Evolutionary conservation across 2,797 vertebrate species (phyloP).

Genomic region (Rachycentron canadum): DNA sequence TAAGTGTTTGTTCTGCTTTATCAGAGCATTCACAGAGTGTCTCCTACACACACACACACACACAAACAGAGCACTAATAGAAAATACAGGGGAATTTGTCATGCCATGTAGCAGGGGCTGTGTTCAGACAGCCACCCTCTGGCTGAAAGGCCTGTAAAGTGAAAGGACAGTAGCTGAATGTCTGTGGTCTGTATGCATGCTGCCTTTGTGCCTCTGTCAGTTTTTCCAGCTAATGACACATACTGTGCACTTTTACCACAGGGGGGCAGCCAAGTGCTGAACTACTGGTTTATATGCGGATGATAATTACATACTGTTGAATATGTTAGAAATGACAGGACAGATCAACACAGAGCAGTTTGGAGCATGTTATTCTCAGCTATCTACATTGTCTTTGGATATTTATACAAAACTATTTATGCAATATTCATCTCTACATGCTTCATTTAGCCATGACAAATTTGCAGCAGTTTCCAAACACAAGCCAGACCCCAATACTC

Average conservation of each 20-base stretch:
- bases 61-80: conserved; percentile 1
- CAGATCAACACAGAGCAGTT: background rate
- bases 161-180: conserved; percentile 60
- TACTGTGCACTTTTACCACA: conserved; percentile 64
- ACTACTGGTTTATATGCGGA: conserved; percentile 6
- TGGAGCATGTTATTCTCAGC: background rate
- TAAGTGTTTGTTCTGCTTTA: conserved; percentile 36
- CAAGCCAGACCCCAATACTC: background rate
- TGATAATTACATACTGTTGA: background rate
- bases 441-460: background rate
- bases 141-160: conserved; percentile 51
- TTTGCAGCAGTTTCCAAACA: background rate
- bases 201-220: conserved; percentile 43
- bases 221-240: conserved; percentile 46
- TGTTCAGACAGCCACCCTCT: conserved; percentile 37
- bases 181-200: conserved; percentile 47
- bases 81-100: conserved; percentile 25
- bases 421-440: background rate
- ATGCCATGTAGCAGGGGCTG: conserved; percentile 44
- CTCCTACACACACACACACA: conserved; percentile 1
- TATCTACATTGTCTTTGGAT: background rate
- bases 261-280: conserved; percentile 62
- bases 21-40: conserved; percentile 24
- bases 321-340: background rate
- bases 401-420: background rate